Base-by-base conservation (phyloP, 2,888 invertebrate genomes). In the Dasypogon diadema region DNA sequence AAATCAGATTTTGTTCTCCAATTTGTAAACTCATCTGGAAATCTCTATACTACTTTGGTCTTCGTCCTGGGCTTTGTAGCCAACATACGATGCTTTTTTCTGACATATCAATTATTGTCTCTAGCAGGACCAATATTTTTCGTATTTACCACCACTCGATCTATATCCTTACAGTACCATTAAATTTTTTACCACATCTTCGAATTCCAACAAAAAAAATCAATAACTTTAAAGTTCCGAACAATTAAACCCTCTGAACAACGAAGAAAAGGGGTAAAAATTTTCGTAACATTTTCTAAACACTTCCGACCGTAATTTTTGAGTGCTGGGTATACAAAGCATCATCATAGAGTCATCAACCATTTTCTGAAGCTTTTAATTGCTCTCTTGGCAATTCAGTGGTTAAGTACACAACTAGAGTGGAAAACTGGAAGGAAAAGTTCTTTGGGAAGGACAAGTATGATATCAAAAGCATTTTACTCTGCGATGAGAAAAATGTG, bases 381-480 rank as follows among this genome's bases (percentile, higher is more conserved):
- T 26, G 56, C 56, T 56, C 56, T 56, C 56, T 56, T 56, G 56
- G 30, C 56, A 56, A 56, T 56, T 56, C 56, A 30, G 56, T 56
- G 56, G 56, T 56, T 56, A 56, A 56, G 56, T 56, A 56, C n/a
- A 56, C 56, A 56, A 56, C 26, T 30, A 24, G 14, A 30, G 30
- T 14, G 24, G 56, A 30, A 56, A 56, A 56, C n/a, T 30, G n/a
- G 30, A 56, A 51, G 12, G 14, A 56, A 56, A 56, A 56, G 12
- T 22, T 30, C 8, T 6, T 12, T 56, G 56, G n/a, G 14, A 10
- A 14, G 56, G 56, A 24, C 56, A 56, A 56, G 30, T 14, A 26
- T 26, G 24, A 56, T 26, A 56, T 56, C 26, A 24, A 30, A 56
- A 55, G n/a, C 56, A 14, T 56, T 56, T 56, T 56, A 56, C 14